Evolutionary conservation across 1,140 invertebrate species (phyloP).

Genomic region (Drosophila nebulosa): DNA sequence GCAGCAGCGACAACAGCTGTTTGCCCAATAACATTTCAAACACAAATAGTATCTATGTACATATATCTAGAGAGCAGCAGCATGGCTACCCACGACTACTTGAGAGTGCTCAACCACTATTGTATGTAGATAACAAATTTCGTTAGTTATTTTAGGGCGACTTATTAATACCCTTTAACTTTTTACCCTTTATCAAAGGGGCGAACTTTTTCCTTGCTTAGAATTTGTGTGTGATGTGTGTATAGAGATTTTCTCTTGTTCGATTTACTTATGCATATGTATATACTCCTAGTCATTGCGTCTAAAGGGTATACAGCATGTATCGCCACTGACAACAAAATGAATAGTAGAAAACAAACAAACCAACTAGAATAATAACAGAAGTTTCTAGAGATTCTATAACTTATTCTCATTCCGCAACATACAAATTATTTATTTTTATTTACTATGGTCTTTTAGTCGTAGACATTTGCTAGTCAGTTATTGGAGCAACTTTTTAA

Average conservation of each 20-base stretch:
- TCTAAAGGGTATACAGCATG: not conserved
- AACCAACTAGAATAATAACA: not conserved
- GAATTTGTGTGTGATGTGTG: too few relatives aligned
- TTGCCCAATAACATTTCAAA: not conserved
- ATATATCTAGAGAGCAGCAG: not conserved
- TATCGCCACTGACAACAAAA: not conserved
- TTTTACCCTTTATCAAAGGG: too few relatives aligned
- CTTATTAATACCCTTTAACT: not conserved
- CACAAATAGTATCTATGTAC: not conserved
- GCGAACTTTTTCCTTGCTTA: too few relatives aligned
- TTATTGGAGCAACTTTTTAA: not conserved
- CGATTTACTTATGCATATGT: not conserved
- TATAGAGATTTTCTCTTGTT: too few relatives aligned
- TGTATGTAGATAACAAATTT: not conserved
- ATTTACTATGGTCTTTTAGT: too few relatives aligned
- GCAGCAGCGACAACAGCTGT: conserved; percentile 5
- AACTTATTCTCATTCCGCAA: not conserved
- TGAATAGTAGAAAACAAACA: not conserved
- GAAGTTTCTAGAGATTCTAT: not conserved
- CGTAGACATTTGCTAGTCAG: too few relatives aligned
- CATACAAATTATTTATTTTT: too few relatives aligned
- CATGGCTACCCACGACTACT: not conserved
- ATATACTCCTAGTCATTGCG: too few relatives aligned
- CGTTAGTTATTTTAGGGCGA: not conserved
- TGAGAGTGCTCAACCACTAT: not conserved